Percentiles rank a stretch among this genome's conserved stretches.
Evolutionary conservation across 2,888 invertebrate genomes (phyloP).

Genomic region (Pedicia rivosa): DNA sequence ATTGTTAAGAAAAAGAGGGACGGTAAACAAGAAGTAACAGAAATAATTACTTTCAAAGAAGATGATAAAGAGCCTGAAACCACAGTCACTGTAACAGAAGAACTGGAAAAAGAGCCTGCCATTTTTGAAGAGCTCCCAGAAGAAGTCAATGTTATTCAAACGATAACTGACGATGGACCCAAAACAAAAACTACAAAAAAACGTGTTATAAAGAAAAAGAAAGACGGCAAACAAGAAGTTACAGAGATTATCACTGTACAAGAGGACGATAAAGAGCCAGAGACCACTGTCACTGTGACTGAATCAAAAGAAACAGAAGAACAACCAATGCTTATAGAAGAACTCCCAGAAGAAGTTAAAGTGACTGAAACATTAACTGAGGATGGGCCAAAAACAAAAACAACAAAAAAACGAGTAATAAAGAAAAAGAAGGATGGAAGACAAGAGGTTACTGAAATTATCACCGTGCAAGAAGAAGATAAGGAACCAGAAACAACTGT

Average conservation of each 20-base stretch:
- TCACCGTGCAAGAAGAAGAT: conserved; percentile 14
- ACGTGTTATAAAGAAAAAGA: conserved; percentile 20
- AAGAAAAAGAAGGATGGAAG: conserved; percentile 16
- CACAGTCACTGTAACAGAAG: conserved; percentile 16
- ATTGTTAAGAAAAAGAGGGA: conserved; percentile 32
- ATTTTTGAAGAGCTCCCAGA: conserved; percentile 21
- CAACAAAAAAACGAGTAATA: conserved; percentile 3
- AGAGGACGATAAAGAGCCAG: conserved; percentile 22
- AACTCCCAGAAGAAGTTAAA: conserved; percentile 24
- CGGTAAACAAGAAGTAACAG: conserved; percentile 27
- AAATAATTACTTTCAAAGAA: conserved; percentile 28
- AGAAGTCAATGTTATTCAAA: conserved; percentile 29
- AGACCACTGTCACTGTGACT: conserved; percentile 16
- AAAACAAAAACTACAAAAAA: conserved; percentile 5
- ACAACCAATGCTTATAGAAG: conserved; percentile 14
- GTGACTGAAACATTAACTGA: conserved; percentile 22
- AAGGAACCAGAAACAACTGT: conserved; percentile 3
- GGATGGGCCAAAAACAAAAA: conserved; percentile 16
- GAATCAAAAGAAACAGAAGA: background rate
- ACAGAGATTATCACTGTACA: conserved; percentile 28
- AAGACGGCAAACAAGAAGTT: conserved; percentile 21
- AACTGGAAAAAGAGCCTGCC: conserved; percentile 24
- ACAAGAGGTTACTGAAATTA: conserved; percentile 23
- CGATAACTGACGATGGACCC: conserved; percentile 25
- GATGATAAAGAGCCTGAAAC: conserved; percentile 30